Conservation (phyloP, 2,797 vertebrate species). For the Pantherophis alleghaniensis region DNA sequence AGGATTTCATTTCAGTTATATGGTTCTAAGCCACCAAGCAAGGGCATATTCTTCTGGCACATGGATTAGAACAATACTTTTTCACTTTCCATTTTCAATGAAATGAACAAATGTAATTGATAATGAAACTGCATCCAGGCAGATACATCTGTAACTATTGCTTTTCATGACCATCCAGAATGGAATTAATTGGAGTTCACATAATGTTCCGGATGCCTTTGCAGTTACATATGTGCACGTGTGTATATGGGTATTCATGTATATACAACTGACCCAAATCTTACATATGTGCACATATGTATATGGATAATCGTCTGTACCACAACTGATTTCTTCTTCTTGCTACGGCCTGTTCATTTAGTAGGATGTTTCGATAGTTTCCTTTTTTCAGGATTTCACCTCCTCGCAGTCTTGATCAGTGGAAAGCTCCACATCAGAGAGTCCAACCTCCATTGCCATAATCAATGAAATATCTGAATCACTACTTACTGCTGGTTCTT, state of each 20-base stretch:
- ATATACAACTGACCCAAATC: constrained; percentile 59
- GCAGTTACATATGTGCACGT: not conserved
- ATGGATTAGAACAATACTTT: constrained; percentile 36
- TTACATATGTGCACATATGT: constrained; percentile 45
- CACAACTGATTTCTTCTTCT: constrained; percentile 52
- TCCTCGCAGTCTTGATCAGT: constrained; percentile 82
- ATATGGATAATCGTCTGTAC: constrained; percentile 26
- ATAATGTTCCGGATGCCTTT: constrained; percentile 61
- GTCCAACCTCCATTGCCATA: constrained; percentile 81
- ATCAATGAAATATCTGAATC: constrained; percentile 89
- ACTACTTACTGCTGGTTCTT: constrained; percentile 87
- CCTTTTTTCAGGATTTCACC: constrained; percentile 80
- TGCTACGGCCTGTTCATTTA: constrained; percentile 44
- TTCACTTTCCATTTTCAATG: constrained; percentile 53
- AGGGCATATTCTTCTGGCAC: constrained; percentile 44
- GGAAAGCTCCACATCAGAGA: constrained; percentile 84
- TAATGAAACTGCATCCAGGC: constrained; percentile 60
- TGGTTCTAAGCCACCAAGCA: constrained; percentile 56
- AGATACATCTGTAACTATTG: constrained; percentile 73
- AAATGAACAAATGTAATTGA: constrained; percentile 36
- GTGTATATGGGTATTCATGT: constrained; percentile 20
- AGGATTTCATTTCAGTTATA: constrained; percentile 45
- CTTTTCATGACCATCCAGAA: constrained; percentile 68
- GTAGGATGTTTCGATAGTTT: constrained; percentile 13
- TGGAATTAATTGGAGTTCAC: constrained; percentile 60